phyloP scores from a whole-genome alignment of 2,113 vertebrate genomes.

The Eurystomus gularis region DNA sequence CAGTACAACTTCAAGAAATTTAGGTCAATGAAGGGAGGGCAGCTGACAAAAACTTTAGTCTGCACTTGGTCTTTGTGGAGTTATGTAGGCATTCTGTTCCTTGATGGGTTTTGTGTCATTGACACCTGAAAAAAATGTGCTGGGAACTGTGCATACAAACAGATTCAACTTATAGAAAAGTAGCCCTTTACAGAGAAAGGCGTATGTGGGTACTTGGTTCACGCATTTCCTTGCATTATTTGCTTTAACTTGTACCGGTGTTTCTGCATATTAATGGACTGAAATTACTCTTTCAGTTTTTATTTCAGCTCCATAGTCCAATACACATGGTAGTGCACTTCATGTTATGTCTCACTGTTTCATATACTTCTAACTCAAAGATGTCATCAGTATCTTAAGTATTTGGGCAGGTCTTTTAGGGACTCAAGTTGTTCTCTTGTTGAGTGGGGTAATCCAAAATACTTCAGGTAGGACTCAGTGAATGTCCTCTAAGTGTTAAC shows the following conservation, averaged over 20 bases:
- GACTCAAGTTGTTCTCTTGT: slow-evolving; percentile 53
- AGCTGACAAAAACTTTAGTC: slow-evolving; percentile 8
- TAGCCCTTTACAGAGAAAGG: background rate
- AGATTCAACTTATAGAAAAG: background rate
- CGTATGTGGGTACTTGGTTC: background rate
- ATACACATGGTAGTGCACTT: background rate
- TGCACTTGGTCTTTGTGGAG: background rate
- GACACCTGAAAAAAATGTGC: background rate
- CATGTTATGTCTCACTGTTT: background rate
- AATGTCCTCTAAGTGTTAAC: slow-evolving; percentile 76
- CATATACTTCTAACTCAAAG: slow-evolving; percentile 6
- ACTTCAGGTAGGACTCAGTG: slow-evolving; percentile 59
- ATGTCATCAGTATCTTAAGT: background rate
- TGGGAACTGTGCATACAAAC: background rate
- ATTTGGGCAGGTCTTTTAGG: slow-evolving; percentile 57
- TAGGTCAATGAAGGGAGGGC: slow-evolving; percentile 33
- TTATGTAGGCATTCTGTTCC: background rate
- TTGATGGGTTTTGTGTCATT: background rate
- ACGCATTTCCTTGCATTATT: background rate
- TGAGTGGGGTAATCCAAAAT: slow-evolving; percentile 56
- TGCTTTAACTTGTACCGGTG: background rate
- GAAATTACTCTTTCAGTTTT: background rate
- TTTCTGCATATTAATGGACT: background rate
- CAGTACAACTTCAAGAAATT: slow-evolving; percentile 61
- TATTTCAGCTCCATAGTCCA: background rate